Evolutionary conservation across 1,140 invertebrate species (phyloP), one percentile per base, ranked within the genome.

Genomic region (Schmidtea mediterranea): DNA sequence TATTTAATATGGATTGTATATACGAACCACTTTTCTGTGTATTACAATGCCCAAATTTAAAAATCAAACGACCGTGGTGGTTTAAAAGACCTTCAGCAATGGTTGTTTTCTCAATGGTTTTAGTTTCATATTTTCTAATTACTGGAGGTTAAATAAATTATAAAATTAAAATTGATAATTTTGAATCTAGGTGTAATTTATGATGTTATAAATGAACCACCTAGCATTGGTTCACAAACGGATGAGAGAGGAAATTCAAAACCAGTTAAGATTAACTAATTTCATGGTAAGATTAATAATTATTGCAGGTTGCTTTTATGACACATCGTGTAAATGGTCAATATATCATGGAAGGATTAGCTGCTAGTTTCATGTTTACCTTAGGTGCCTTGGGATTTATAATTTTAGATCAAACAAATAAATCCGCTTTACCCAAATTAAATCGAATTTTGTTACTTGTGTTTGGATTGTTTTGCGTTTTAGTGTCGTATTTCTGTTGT

Each of bases 261-360:
- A 57, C 86, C 86, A 48, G 62, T 63, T 55, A 56, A 59, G 15
- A 15, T 24, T 46, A 43, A 24, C 18, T 24, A 43, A 8, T 19
- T 26, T 36, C n/a, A 37, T n/a, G 10, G 37, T 21, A 37, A 37
- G 13, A 43, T 37, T 39, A 16, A 5, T 53, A 50, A 51, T 12
- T 43, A 15, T 60, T 59, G 32, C 57, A 80, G 78, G 79, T 94
- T 12, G 87, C 87, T 1, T 94, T 95, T 62, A 90, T 95, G 84
- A 84, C 86, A 0, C 90, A 92, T 62, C 69, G 89, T 56, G 84
- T 95, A 0, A 95, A 95, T 69, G 89, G 86, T 0, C 87, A 95
- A 63, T 95, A 94, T 59, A 95, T 95, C 36, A 89, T 95, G 81
- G 87, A 95, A 71, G 89, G 89, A 1, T 66, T 95, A 49, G 87